phyloP scores from a whole-genome alignment of 2,797 vertebrate species.

The Cirrhinus molitorella region DNA sequence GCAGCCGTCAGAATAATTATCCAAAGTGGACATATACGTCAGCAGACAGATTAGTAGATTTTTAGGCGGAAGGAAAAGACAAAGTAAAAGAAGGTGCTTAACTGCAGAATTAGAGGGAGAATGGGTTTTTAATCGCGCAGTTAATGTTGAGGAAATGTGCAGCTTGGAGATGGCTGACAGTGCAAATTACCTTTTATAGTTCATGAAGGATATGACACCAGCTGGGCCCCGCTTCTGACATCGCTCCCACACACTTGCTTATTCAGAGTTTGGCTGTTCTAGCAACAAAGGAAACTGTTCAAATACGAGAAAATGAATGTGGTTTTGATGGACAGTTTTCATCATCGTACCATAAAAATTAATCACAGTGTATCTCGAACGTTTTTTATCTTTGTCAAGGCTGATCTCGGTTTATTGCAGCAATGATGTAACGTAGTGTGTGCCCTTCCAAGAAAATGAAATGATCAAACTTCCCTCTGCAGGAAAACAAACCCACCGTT shows the following conservation, averaged over 20 bases:
- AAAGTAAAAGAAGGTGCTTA: constrained; percentile 77
- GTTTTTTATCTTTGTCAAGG: constrained; percentile 46
- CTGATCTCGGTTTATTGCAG: constrained; percentile 43
- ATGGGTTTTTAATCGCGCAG: constrained; percentile 81
- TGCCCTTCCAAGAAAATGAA: constrained; percentile 43
- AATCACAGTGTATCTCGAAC: constrained; percentile 49
- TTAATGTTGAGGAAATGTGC: constrained; percentile 81
- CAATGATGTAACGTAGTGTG: constrained; percentile 42
- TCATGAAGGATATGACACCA: constrained; percentile 72
- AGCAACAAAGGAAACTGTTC: constrained; percentile 46
- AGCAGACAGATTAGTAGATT: constrained; percentile 72
- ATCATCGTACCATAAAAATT: constrained; percentile 60
- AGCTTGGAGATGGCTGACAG: constrained; percentile 70
- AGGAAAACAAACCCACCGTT: background rate
- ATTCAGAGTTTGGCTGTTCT: constrained; percentile 50
- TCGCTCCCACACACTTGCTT: constrained; percentile 53
- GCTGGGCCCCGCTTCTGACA: constrained; percentile 63
- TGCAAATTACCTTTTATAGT: constrained; percentile 73
- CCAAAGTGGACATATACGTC: constrained; percentile 71
- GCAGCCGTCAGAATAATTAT: constrained; percentile 66
- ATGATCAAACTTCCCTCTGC: constrained; percentile 36
- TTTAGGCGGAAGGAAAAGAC: constrained; percentile 65
- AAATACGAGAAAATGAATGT: constrained; percentile 49
- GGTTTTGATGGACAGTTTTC: constrained; percentile 62
- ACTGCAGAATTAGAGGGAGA: constrained; percentile 77